Evolutionary conservation across 2,113 vertebrate genomes (phyloP).

Genomic region (Callithrix jacchus): DNA sequence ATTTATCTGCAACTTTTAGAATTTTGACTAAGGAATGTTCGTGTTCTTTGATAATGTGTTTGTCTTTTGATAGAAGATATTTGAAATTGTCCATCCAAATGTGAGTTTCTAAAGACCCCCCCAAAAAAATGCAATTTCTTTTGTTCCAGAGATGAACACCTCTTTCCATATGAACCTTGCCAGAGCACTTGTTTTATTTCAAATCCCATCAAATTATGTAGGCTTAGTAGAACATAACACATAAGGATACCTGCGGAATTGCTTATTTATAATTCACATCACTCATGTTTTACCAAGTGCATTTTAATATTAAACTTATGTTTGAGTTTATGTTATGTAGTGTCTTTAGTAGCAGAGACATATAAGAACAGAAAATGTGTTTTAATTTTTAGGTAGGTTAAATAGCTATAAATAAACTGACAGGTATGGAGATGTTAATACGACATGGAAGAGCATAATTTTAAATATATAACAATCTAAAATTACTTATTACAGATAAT

Average conservation of each 20-base stretch:
- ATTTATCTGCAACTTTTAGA: too few relatives aligned
- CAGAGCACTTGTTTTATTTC: not conserved
- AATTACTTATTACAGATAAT: not conserved
- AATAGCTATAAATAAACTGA: not conserved
- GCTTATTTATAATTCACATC: not conserved
- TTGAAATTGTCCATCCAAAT: not conserved
- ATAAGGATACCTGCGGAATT: not conserved
- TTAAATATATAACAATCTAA: not conserved
- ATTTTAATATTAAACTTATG: not conserved
- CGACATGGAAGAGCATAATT: not conserved
- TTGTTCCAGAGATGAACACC: not conserved
- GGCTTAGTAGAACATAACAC: not conserved
- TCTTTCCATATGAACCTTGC: not conserved
- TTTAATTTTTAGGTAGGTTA: not conserved
- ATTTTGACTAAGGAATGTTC: too few relatives aligned
- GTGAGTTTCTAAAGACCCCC: not conserved
- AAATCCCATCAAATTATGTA: not conserved
- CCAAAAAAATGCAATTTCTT: not conserved
- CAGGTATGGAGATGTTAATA: not conserved
- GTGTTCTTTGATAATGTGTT: too few relatives aligned
- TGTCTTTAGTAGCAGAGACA: not conserved
- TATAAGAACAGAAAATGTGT: not conserved
- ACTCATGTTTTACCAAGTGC: not conserved
- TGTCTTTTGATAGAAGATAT: not conserved
- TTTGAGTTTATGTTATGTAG: not conserved